Evolutionary conservation across 2,797 vertebrate species (phyloP), one percentile per base, ranked within the genome.

Genomic region (Galago senegalensis): DNA sequence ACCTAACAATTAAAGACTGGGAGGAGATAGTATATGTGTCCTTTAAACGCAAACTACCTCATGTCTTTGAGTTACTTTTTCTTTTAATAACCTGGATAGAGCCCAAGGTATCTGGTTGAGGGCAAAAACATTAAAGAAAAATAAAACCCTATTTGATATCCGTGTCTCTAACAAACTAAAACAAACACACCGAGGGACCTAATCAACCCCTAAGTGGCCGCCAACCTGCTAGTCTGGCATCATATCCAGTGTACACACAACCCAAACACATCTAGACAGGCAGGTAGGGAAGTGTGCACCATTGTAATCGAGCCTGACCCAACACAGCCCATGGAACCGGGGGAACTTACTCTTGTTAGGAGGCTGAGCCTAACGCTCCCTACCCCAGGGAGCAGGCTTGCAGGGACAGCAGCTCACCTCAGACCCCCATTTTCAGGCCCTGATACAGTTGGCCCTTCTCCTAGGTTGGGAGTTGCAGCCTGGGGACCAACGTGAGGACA

Each of bases 211-310:
- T 13, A 73, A 31, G 56, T 0, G 4, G 60, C 60, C 53, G 0
- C 6, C 27, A 70, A 83, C 76, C 67, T 53, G 83, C 69, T 58
- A 65, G 63, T 79, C 91, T 93, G 95, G 87, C 46, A 85, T 40
- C 29, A 56, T 14, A 37, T 46, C 46, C 34, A 31, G 23, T 76
- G 63, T 49, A 56, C 49, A 34, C 0, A 4, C 61, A 96, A 94
- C 96, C 16, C 67, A 96, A 94, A 96, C 16, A 81, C 93, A 96
- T 89, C 84, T 94, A 91, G 29, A n/a, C 60, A 90, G 21, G 43
- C 69, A 61, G 87, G 87, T 73, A 80, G 77, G 82, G 40, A 91
- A 91, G 4, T 7, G 21, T 5, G 9, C 0, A 2, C 61, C 75
- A 49, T 4, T 3, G 5, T 12, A 69, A 93, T 31, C 29, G 56